phyloP scores from a whole-genome alignment of 64 coral and sea anemone genomes.

The Pocillopora verrucosa region DNA sequence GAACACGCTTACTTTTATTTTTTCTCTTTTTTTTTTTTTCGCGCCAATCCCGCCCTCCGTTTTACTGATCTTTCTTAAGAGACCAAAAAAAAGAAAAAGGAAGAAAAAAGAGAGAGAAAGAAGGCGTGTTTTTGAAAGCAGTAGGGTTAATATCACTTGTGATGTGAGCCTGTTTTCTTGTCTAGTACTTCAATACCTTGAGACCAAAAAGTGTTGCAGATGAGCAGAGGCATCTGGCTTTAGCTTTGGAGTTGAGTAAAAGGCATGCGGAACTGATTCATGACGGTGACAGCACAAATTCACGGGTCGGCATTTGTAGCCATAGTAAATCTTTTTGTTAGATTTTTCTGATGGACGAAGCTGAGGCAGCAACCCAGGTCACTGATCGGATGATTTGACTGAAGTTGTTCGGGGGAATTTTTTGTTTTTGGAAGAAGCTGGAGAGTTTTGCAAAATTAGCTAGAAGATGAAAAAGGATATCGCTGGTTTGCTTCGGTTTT shows the following conservation, averaged over 20 bases:
- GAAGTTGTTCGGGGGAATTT: neutral
- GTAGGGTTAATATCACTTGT: neutral
- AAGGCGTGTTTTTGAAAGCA: no score
- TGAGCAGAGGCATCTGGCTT: conserved; percentile 54
- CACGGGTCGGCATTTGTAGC: conserved; percentile 55
- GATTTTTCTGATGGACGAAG: neutral
- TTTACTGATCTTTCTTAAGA: no score
- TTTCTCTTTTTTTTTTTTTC: no score
- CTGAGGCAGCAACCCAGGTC: conserved; percentile 31
- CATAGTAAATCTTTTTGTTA: neutral
- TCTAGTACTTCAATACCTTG: conserved; percentile 39
- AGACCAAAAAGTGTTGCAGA: conserved; percentile 59
- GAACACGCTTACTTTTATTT: no score
- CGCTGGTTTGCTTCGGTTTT: neutral
- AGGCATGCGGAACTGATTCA: conserved; percentile 12
- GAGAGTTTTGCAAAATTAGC: neutral
- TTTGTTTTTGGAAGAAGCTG: neutral
- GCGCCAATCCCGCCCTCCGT: no score
- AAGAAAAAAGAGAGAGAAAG: neutral
- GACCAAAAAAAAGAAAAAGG: no score
- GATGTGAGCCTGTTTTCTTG: conserved; percentile 31
- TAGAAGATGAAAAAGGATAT: no score
- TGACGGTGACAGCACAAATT: neutral
- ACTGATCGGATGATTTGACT: neutral
- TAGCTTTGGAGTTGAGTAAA: conserved; percentile 61